These are phyloP conservation scores for Ceratina australensis DNA, from an alignment of 1,140 invertebrate species.

Conservation along the genomic window DNA sequence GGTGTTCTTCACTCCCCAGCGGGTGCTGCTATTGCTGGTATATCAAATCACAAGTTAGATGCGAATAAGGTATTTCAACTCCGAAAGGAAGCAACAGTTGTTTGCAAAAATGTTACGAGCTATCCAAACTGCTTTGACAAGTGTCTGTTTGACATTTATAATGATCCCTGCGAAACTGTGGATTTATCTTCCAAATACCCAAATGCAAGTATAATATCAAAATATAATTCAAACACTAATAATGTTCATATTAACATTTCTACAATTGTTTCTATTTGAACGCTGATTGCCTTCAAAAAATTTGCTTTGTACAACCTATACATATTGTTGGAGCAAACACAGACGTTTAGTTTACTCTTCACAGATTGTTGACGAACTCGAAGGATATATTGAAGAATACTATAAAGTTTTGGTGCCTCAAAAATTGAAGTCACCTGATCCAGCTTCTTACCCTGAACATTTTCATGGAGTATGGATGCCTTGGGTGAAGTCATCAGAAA, in stretches of 20 bases:
- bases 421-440: conserved; percentile 65
- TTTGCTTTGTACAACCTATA: not conserved
- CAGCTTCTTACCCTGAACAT: conserved; percentile 68
- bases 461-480: conserved; percentile 77
- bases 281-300: not conserved
- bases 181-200: conserved; percentile 66
- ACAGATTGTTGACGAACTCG: conserved; percentile 65
- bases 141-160: conserved; percentile 72
- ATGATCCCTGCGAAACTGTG: conserved; percentile 73
- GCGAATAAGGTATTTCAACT: conserved; percentile 42
- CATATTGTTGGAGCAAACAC: not conserved
- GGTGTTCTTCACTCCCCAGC: conserved; percentile 59
- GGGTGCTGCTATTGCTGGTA: conserved; percentile 57
- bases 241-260: no score
- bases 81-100: conserved; percentile 56
- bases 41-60: not conserved
- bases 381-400: conserved; percentile 66
- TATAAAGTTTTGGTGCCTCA: conserved; percentile 64
- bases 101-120: conserved; percentile 46
- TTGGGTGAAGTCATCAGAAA: conserved; percentile 67
- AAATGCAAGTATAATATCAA: conserved; percentile 57
- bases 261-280: no score
- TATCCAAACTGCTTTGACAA: conserved; percentile 54
- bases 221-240: not conserved
- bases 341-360: conserved; percentile 6